Conservation (phyloP, 2,888 invertebrate genomes). For the Cordilura impudica region DNA sequence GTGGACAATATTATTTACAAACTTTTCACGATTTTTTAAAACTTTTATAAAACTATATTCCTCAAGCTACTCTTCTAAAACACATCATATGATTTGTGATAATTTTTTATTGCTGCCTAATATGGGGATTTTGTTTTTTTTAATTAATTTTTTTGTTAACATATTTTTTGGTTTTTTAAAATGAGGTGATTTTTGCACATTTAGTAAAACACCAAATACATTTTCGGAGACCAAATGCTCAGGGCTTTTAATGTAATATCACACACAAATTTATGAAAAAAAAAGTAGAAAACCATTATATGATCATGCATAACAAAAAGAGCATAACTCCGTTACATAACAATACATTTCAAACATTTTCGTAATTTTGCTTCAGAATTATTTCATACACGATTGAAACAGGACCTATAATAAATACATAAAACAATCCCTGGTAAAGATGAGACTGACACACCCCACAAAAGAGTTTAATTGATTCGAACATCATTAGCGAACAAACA, state of each 20-base stretch:
- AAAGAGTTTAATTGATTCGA: background rate
- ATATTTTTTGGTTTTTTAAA: constrained; percentile 9
- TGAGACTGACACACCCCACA: constrained; percentile 1
- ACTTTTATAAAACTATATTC: no score
- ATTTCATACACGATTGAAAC: background rate
- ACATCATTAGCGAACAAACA: background rate
- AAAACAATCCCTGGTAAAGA: background rate
- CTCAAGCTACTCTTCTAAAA: no score
- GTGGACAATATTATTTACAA: no score
- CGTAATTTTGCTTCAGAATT: background rate
- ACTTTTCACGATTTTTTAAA: no score
- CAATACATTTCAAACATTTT: background rate
- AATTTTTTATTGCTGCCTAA: constrained; percentile 26
- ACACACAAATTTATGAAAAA: background rate
- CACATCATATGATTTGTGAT: no score
- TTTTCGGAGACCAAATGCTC: constrained; percentile 74
- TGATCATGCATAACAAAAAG: background rate
- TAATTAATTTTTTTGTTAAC: background rate
- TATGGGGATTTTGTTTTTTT: constrained; percentile 23
- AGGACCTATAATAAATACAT: background rate
- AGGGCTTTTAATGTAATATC: constrained; percentile 68
- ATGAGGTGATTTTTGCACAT: background rate
- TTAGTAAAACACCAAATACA: constrained; percentile 26
- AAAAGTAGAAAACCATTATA: constrained; percentile 4
- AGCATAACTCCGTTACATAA: constrained; percentile 7